Percentiles rank a stretch among this genome's conserved stretches.
phyloP scores from a whole-genome alignment of 1,140 invertebrate genomes.

The Bicyclus anynana region DNA sequence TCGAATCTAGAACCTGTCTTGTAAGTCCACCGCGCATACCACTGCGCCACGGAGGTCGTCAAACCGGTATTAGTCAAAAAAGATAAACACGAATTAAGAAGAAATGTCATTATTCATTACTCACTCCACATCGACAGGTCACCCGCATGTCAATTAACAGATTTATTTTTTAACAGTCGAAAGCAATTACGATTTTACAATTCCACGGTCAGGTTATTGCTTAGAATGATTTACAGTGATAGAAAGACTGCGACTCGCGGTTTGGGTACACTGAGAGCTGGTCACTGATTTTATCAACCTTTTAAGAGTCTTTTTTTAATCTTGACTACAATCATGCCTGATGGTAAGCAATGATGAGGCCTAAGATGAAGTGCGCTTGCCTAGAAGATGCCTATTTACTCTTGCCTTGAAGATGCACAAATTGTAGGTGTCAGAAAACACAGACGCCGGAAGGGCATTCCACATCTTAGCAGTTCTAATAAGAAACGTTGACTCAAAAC shows the following conservation, averaged over 20 bases:
- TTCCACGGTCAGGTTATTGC: conserved; percentile 15
- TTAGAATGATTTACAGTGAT: conserved; percentile 24
- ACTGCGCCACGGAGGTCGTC: too few species aligned
- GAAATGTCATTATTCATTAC: conserved; percentile 8
- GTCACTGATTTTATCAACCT: neutral
- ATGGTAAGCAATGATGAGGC: too few species aligned
- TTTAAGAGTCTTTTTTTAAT: neutral
- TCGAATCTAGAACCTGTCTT: too few species aligned
- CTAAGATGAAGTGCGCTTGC: too few species aligned
- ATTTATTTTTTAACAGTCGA: conserved; percentile 4
- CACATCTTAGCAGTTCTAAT: too few species aligned
- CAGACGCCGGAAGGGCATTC: too few species aligned
- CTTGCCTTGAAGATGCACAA: too few species aligned
- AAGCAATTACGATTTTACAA: conserved; percentile 13
- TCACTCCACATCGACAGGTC: neutral
- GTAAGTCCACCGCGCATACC: too few species aligned
- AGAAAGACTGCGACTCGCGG: conserved; percentile 22
- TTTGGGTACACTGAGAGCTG: conserved; percentile 6
- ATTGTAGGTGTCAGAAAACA: too few species aligned
- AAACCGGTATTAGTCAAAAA: neutral
- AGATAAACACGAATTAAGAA: neutral
- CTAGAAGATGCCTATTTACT: too few species aligned
- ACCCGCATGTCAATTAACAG: conserved; percentile 1
- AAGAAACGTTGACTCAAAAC: too few species aligned
- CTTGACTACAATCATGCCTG: too few species aligned